Base-by-base conservation (phyloP, 2,888 invertebrate genomes). In the Macaria liturata region DNA sequence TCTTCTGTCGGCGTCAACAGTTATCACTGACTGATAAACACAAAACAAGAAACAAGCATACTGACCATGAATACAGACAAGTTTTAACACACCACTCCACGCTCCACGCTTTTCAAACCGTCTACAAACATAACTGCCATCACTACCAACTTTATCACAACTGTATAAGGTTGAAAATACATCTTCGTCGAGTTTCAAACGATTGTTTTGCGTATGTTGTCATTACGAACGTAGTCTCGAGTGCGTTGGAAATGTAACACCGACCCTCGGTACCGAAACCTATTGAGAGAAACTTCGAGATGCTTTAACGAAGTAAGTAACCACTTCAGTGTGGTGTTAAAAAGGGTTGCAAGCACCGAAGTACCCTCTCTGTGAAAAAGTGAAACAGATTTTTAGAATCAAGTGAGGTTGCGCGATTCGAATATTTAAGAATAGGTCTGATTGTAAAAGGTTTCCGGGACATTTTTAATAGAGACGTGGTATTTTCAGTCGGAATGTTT, bases 41-140 rank as follows among this genome's bases (percentile, higher is more conserved):
- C 70, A 74, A 71, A 66, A 72, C 59, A 66, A 70, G n/a, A n/a
- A 74, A 71, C 70, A 75, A 77, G 75, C 68, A 71, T 69, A 71
- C 71, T 67, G 60, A 67, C 71, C 69, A 72, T 66, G 68, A 70
- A 74, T 59, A 70, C 61, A 66, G 62, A 57, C 64, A 63, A 68
- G 68, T 71, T 75, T 74, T 68, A 74, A 69, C 68, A 59, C 69
- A 61, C 57, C 69, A 70, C 68, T 74, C 75, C 69, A 70, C 69
- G 70, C 69, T 61, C 72, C 70, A 71, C 74, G 64, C 73, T 71
- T 75, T 76, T 72, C 67, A 68, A 56, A 56, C 60, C 59, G 60
- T 59, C 57, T 40, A 65, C 75, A 67, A 72, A 68, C 57, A 66
- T 69, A 67, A 42, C 49, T 55, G 34, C 7, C 9, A 4, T 42